Evolutionary conservation across 2,113 vertebrate genomes (phyloP), one percentile per base, ranked within the genome.

Genomic region (Xiphophorus hellerii): DNA sequence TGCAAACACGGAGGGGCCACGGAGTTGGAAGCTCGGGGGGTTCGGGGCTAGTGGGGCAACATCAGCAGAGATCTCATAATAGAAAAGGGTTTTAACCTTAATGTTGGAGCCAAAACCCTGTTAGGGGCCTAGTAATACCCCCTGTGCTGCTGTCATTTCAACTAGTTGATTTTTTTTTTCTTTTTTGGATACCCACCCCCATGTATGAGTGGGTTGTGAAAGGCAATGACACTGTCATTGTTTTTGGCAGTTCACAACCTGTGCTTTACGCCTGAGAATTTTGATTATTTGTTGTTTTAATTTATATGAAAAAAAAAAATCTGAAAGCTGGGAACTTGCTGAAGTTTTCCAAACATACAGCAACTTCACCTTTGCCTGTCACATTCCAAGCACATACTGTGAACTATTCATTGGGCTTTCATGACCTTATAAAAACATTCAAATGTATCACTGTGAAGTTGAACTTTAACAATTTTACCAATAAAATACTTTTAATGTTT

Each of bases 31-130:
- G 88, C 90, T 92, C 84, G 63, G 60, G 86, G 87, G 86, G 82
- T 86, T 73, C 83, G 37, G 81, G 74, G 88, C 81, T 84, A 84
- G 86, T 67, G 80, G 88, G 87, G 87, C 88, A 90, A 91, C 93
- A 92, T 90, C 92, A 85, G 86, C 89, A 90, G 87, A 93, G 92
- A 93, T 92, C 88, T 82, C 84, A 66, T 94, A 95, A 94, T 93
- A 94, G 94, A 95, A 94, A 94, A 93, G 92, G 92, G 93, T 90
- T 95, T 95, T 95, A 95, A 94, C 94, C 94, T 94, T 94, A 95
- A 93, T 94, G 93, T 94, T 90, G 87, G 86, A 93, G 94, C 88
- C 94, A 92, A 94, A 94, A 92, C 93, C 94, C 93, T 92, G 92
- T 93, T 94, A 94, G 93, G 90, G 92, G 89, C 89, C 88, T 84